Evolutionary conservation across 2,888 invertebrate species (phyloP).

Genomic region (Dolichomitus sp.): DNA sequence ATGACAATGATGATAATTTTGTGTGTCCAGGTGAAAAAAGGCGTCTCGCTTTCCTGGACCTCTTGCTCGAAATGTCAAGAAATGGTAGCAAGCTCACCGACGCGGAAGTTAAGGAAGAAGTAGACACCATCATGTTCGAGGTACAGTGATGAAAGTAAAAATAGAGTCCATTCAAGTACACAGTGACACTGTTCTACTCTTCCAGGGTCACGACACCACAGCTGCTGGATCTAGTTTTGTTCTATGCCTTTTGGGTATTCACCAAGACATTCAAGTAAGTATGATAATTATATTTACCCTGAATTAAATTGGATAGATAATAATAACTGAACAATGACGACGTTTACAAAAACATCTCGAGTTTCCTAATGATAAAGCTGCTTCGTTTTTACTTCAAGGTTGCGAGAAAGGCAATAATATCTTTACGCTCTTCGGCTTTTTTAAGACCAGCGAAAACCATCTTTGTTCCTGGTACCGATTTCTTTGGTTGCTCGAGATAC

Average conservation of each 20-base stretch:
- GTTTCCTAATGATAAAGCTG: slow-evolving; percentile 78
- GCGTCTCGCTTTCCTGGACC: slow-evolving; percentile 95
- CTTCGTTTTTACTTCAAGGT: slow-evolving; percentile 72
- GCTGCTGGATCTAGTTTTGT: slow-evolving; percentile 94
- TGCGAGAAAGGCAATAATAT: slow-evolving; percentile 90
- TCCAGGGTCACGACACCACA: slow-evolving; percentile 93
- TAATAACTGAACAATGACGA: slow-evolving; percentile 90
- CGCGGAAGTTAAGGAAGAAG: slow-evolving; percentile 94
- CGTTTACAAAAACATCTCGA: slow-evolving; percentile 89
- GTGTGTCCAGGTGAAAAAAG: slow-evolving; percentile 90
- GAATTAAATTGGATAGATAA: slow-evolving; percentile 87
- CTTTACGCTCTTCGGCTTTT: slow-evolving; percentile 89
- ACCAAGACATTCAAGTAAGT: slow-evolving; percentile 90
- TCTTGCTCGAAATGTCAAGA: slow-evolving; percentile 93
- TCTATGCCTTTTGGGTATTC: slow-evolving; percentile 92
- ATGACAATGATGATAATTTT: neutral
- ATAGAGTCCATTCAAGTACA: neutral
- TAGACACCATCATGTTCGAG: slow-evolving; percentile 96
- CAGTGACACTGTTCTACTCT: slow-evolving; percentile 16
- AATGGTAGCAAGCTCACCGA: slow-evolving; percentile 91
- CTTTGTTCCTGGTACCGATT: slow-evolving; percentile 92
- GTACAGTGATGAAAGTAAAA: slow-evolving; percentile 83
- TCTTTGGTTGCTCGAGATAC: slow-evolving; percentile 91
- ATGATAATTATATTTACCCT: slow-evolving; percentile 16
- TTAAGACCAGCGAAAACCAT: slow-evolving; percentile 92